Evolutionary conservation across 2,888 invertebrate species (phyloP).

Genomic region (Drosophila bunnanda): DNA sequence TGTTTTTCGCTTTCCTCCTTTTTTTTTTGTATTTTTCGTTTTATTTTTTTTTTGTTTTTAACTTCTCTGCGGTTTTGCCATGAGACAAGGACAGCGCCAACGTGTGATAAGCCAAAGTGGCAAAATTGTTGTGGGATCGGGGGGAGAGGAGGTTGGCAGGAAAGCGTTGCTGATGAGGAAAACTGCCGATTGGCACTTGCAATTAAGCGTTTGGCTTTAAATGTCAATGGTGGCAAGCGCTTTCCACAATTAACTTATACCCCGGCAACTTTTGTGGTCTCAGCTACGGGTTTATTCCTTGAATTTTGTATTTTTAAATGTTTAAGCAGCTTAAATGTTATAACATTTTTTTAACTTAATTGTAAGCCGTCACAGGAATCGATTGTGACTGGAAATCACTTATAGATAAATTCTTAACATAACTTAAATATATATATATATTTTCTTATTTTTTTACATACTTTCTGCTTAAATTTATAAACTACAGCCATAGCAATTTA

Average conservation of each 20-base stretch:
- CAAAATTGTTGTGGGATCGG: constrained; percentile 20
- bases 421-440: background rate
- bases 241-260: constrained; percentile 31
- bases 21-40: background rate
- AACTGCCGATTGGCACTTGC: constrained; percentile 68
- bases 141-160: background rate
- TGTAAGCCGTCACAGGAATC: background rate
- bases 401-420: too few species aligned
- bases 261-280: background rate
- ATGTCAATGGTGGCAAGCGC: constrained; percentile 43
- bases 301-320: background rate
- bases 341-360: background rate
- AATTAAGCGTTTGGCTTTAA: constrained; percentile 67
- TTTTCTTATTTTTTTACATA: too few species aligned
- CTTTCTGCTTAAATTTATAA: too few species aligned
- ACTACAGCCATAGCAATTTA: too few species aligned
- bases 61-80: constrained; percentile 26
- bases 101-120: constrained; percentile 48
- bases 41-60: background rate
- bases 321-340: background rate
- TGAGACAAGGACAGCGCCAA: constrained; percentile 25
- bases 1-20: constrained; percentile 31
- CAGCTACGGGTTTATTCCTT: background rate
- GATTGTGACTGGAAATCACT: too few species aligned
- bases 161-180: constrained; percentile 5